Percentiles rank a stretch among this genome's conserved stretches.
phyloP scores from a whole-genome alignment of 2,113 vertebrate species.

The Leptobrachium leishanense region DNA sequence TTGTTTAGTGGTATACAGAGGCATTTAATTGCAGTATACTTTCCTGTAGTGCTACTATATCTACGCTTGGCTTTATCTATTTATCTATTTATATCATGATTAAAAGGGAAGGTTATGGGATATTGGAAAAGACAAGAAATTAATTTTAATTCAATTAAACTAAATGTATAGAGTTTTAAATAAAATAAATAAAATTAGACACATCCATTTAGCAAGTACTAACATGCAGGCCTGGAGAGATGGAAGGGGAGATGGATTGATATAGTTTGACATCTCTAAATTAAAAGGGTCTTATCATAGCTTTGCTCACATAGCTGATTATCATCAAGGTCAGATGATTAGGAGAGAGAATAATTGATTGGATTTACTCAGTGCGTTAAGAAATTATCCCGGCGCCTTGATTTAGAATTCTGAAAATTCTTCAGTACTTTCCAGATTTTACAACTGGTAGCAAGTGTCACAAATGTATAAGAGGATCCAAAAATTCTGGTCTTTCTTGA shows the following conservation, averaged over 20 bases:
- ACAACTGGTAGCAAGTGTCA: too few relatives aligned
- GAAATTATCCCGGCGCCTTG: neutral
- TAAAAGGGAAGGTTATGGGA: too few relatives aligned
- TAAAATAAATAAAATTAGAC: neutral
- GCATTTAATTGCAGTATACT: too few relatives aligned
- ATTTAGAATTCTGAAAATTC: too few relatives aligned
- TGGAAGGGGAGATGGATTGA: neutral
- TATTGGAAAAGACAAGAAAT: too few relatives aligned
- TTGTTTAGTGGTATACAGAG: too few relatives aligned
- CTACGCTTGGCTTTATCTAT: too few relatives aligned
- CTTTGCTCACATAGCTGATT: neutral
- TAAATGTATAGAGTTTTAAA: neutral
- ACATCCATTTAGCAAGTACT: neutral
- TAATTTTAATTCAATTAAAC: neutral
- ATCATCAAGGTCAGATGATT: neutral
- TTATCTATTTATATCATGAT: too few relatives aligned
- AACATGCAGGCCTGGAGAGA: neutral
- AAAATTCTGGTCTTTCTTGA: too few relatives aligned
- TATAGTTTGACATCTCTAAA: neutral
- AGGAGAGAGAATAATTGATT: conserved; percentile 12
- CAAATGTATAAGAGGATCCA: too few relatives aligned
- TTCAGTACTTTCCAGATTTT: too few relatives aligned
- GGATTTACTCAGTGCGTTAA: neutral
- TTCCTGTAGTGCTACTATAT: too few relatives aligned
- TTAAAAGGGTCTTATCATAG: neutral